Evolutionary conservation across 2,113 vertebrate genomes (phyloP).

Genomic region (Burhinus bistriatus): DNA sequence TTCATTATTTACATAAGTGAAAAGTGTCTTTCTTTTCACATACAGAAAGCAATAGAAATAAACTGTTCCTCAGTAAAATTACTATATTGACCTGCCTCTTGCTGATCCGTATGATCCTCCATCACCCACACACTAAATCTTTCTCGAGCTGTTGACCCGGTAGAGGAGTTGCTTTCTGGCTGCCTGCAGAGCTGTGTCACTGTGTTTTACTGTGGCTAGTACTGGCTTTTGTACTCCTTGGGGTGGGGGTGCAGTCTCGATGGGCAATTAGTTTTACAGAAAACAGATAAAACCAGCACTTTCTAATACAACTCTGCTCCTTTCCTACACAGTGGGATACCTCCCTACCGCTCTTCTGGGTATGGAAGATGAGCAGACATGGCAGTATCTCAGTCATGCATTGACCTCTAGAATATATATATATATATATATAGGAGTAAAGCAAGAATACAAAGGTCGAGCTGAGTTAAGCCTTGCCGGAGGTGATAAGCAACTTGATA

Average conservation of each 20-base stretch:
- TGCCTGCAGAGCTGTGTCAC: not conserved
- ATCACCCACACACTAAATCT: not conserved
- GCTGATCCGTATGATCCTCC: not conserved
- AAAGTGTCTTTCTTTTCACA: not conserved
- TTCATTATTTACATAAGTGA: not conserved
- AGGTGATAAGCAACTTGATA: not conserved
- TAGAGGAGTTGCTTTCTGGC: not conserved
- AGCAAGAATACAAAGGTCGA: not conserved
- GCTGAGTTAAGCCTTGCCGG: not conserved
- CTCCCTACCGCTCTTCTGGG: not conserved
- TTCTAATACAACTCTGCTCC: not conserved
- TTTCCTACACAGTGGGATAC: too few species aligned
- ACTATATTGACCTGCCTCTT: not conserved
- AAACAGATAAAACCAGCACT: not conserved
- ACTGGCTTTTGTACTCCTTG: not conserved
- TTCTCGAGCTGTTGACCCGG: not conserved
- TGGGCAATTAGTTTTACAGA: not conserved
- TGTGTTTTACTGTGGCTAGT: not conserved
- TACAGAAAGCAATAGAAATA: not conserved
- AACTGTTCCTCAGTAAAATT: not conserved
- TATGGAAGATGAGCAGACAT: accelerated
- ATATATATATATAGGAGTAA: not conserved
- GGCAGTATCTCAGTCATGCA: not conserved
- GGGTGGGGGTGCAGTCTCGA: too few species aligned
- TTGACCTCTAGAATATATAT: not conserved